These are phyloP conservation scores for Procambarus clarkii DNA, from an alignment of 1,140 invertebrate genomes.

Conservation along the genomic window DNA sequence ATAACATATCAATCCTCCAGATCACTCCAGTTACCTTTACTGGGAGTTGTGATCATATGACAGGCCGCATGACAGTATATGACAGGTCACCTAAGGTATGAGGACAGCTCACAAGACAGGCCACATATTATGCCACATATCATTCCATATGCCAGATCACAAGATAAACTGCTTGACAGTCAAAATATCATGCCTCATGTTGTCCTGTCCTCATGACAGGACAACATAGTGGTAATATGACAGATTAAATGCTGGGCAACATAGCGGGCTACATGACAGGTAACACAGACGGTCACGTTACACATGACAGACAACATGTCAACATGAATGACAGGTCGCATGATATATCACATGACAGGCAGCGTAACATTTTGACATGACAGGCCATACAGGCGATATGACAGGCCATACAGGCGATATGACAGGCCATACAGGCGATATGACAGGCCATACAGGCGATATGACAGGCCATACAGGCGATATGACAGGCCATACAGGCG, in stretches of 20 bases:
- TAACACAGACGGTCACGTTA: background rate
- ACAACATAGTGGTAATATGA: background rate
- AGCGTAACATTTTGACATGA: too few relatives aligned
- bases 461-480: too few relatives aligned
- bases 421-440: too few relatives aligned
- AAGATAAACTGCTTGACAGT: background rate
- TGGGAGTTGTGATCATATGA: too few relatives aligned
- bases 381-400: too few relatives aligned
- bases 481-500: too few relatives aligned
- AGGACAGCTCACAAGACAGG: background rate
- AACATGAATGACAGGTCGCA: background rate
- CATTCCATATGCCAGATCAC: background rate
- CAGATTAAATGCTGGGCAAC: background rate
- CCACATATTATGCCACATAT: background rate
- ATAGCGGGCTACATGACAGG: background rate
- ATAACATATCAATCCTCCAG: background rate
- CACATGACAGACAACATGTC: background rate
- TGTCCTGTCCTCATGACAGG: background rate
- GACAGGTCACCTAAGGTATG: background rate
- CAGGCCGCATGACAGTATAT: too few relatives aligned
- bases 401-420: too few relatives aligned
- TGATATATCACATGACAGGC: background rate
- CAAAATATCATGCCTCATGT: background rate
- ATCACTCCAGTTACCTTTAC: too few relatives aligned
- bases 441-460: too few relatives aligned